A percentile compares a stretch with the other conserved stretches of the same genome.
Conservation (phyloP, 2,797 vertebrate species). For the Lateolabrax maculatus region DNA sequence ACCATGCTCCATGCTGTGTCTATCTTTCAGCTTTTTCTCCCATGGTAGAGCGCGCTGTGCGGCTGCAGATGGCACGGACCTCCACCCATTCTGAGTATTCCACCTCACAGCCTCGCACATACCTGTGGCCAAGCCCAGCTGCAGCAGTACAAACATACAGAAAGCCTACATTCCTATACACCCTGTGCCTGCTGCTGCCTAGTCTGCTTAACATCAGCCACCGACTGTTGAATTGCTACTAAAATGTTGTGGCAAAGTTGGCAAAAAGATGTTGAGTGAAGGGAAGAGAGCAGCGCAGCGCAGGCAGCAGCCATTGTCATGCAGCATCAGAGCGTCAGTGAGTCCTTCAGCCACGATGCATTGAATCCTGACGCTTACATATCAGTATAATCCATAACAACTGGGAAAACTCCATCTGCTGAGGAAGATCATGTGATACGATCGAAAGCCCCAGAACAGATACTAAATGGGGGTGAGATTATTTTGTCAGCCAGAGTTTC, state of each 20-base stretch:
- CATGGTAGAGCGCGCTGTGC: slow-evolving; percentile 27
- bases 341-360: background rate
- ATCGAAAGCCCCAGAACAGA: background rate
- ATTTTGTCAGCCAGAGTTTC: background rate
- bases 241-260: slow-evolving; percentile 47
- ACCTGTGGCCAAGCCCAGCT: slow-evolving; percentile 70
- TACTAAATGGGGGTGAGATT: background rate
- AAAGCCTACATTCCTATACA: slow-evolving; percentile 65
- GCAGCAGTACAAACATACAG: slow-evolving; percentile 72
- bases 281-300: slow-evolving; percentile 11
- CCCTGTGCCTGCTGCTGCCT: slow-evolving; percentile 36
- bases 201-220: slow-evolving; percentile 70
- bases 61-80: slow-evolving; percentile 58
- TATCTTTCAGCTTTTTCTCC: slow-evolving; percentile 54
- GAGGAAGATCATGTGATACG: background rate
- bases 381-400: background rate
- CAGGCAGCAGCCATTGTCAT: background rate
- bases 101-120: slow-evolving; percentile 59
- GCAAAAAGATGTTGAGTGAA: slow-evolving; percentile 36
- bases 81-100: slow-evolving; percentile 64
- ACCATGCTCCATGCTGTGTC: slow-evolving; percentile 30
- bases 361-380: no score
- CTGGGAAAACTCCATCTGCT: background rate
- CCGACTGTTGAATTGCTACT: slow-evolving; percentile 36
- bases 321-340: background rate